Evolutionary conservation across 2,888 invertebrate species (phyloP).

Genomic region (Taphrorychus bicolor): DNA sequence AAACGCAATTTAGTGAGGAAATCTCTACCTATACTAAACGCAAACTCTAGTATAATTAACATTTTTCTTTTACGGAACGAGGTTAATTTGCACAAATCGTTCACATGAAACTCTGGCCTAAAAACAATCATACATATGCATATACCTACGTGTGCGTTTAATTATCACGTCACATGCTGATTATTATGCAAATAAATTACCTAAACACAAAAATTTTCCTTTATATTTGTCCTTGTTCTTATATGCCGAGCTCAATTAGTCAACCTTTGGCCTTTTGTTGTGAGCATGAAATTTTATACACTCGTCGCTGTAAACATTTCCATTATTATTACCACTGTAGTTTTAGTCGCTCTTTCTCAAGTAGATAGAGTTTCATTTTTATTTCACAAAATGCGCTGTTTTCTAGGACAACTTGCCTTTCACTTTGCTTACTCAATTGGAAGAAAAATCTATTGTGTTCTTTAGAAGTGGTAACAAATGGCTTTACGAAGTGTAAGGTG

Average conservation of each 20-base stretch:
- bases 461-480: neutral
- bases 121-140: neutral
- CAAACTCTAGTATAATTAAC: too few species aligned
- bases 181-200: neutral
- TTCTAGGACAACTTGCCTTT: neutral
- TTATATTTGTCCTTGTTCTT: neutral
- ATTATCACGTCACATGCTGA: neutral
- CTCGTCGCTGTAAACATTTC: neutral
- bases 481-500: neutral
- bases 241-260: neutral
- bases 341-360: neutral
- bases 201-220: neutral
- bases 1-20: too few species aligned
- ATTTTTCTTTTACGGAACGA: too few species aligned
- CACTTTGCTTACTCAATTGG: neutral
- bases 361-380: neutral
- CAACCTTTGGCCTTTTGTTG: neutral
- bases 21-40: too few species aligned
- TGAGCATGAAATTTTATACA: neutral
- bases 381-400: neutral
- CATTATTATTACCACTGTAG: neutral
- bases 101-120: too few species aligned
- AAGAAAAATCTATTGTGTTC: neutral
- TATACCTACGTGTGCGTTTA: neutral
- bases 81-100: too few species aligned